A percentile compares a stretch with the other conserved stretches of the same genome.
Evolutionary conservation across 2,888 invertebrate species (phyloP).

Genomic region (Limenitis camilla): DNA sequence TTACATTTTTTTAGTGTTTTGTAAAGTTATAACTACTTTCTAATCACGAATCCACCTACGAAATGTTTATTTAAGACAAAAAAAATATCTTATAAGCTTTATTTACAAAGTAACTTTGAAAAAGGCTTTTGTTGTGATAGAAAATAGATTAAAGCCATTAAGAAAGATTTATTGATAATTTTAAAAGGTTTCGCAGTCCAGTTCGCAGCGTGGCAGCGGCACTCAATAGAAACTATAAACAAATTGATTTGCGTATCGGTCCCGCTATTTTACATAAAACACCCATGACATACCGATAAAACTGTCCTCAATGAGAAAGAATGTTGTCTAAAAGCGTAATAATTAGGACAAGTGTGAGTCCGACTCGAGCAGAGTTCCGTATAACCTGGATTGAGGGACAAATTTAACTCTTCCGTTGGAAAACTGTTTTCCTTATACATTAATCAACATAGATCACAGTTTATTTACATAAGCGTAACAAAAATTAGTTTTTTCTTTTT

Average conservation of each 20-base stretch:
- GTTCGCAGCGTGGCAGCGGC: slow-evolving; percentile 5
- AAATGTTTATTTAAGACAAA: too few relatives aligned
- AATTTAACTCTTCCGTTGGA: too few relatives aligned
- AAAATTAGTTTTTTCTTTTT: too few relatives aligned
- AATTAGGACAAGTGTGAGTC: too few relatives aligned
- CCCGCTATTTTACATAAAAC: neutral
- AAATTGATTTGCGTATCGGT: slow-evolving; percentile 2
- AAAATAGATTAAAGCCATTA: slow-evolving; percentile 6
- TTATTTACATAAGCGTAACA: too few relatives aligned
- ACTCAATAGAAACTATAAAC: slow-evolving; percentile 9
- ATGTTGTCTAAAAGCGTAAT: neutral
- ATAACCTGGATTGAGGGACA: too few relatives aligned
- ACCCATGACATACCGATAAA: slow-evolving; percentile 2
- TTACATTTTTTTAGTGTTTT: too few relatives aligned
- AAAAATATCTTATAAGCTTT: neutral
- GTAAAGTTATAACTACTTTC: too few relatives aligned
- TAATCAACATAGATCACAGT: too few relatives aligned
- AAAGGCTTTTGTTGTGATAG: slow-evolving; percentile 2
- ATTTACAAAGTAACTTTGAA: neutral
- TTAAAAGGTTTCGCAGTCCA: slow-evolving; percentile 3
- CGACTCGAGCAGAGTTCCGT: neutral
- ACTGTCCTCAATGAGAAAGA: slow-evolving; percentile 2
- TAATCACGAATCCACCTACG: too few relatives aligned
- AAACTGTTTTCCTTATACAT: too few relatives aligned
- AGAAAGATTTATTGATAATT: slow-evolving; percentile 9